Evolutionary conservation across 2,797 vertebrate genomes (phyloP), one percentile per base, ranked within the genome.

Genomic region (Hippocampus kuda): DNA sequence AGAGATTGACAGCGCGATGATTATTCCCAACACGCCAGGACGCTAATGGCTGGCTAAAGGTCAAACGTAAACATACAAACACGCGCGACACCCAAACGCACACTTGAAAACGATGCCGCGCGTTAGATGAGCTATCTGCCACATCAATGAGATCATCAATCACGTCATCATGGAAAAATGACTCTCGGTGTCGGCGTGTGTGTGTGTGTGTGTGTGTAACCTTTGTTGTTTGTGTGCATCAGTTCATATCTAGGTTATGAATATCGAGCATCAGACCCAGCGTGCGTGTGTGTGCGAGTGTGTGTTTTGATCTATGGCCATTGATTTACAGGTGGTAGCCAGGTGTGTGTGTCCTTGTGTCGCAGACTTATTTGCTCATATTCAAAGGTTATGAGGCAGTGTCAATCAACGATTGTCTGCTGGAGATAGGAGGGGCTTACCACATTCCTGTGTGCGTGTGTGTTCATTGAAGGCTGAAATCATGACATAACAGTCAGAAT

Each of bases 91-190:
- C 26, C 61, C 78, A 72, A 76, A 66, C 16, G 34, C 49, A 73
- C n/a, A 66, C 49, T 62, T 84, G 85, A 44, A 66, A 84, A 84
- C 68, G 48, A 24, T 72, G 26, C 27, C 77, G 79, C 74, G 73
- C 72, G 38, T 72, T 69, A 76, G 79, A 87, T 78, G 74, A 79
- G 75, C 77, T 83, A 80, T 81, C 84, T 80, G 69, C 79, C 79
- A 85, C 81, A 85, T 85, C 83, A 82, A 82, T 84, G 81, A 57
- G 51, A 77, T 84, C 81, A 87, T 87, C 81, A 83, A 84, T 89
- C 83, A 83, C 74, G 77, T 77, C 77, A 79, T 81, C 82, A 79
- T 18, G 71, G 62, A 76, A 76, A 83, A 81, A 44, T 49, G 51
- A 22, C 62, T 72, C 77, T 71, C 30, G 48, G 18, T 38, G 15